A percentile compares a stretch with the other conserved stretches of the same genome.
phyloP scores from a whole-genome alignment of 2,888 invertebrate species.

The Tanypteryx hageni region DNA sequence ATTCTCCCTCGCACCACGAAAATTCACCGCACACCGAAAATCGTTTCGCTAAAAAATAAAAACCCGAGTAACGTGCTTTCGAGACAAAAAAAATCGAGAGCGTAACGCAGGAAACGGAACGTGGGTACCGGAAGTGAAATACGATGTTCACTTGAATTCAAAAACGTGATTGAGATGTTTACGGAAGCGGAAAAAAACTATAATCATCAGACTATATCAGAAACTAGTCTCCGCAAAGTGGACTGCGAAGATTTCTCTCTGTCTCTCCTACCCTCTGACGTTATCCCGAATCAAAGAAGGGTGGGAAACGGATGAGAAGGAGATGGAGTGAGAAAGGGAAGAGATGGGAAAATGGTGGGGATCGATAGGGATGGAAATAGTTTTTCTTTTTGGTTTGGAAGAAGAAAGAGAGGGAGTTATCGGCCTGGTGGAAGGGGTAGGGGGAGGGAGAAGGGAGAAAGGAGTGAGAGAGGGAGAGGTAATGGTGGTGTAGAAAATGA shows the following conservation, averaged over 20 bases:
- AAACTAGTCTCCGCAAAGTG: slow-evolving; percentile 5
- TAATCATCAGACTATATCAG: slow-evolving; percentile 16
- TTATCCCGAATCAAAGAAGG: slow-evolving; percentile 4
- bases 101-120: not conserved
- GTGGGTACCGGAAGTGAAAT: slow-evolving; percentile 25
- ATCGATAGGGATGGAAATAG: slow-evolving; percentile 39
- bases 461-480: not conserved
- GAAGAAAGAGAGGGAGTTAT: not conserved
- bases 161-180: slow-evolving; percentile 35
- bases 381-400: not conserved
- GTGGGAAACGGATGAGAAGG: not conserved
- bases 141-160: slow-evolving; percentile 13
- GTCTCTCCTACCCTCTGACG: not conserved
- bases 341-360: slow-evolving; percentile 9
- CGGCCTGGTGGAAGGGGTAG: not conserved
- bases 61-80: not conserved
- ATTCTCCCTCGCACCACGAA: not conserved
- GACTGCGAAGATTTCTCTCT: not conserved
- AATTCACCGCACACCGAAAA: not conserved
- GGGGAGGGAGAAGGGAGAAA: not conserved
- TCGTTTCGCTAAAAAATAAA: not conserved
- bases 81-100: not conserved
- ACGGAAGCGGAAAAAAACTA: slow-evolving; percentile 31
- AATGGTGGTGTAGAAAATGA: slow-evolving; percentile 48
- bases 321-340: not conserved